phyloP scores from a whole-genome alignment of 2,797 vertebrate genomes.

The Periparus ater region DNA sequence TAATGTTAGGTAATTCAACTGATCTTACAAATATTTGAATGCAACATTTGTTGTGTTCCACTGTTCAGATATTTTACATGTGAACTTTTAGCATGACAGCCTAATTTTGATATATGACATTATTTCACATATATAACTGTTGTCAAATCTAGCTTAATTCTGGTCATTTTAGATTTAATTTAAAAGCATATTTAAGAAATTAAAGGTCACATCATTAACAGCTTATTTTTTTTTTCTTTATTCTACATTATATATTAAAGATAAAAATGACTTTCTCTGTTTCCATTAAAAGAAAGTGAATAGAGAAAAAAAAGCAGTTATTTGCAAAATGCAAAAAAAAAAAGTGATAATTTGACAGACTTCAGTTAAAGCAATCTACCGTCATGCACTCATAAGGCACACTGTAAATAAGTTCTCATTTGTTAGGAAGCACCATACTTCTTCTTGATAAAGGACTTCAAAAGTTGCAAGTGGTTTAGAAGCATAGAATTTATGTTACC shows the following conservation, averaged over 20 bases:
- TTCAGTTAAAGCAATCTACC: conserved; percentile 90
- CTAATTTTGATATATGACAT: neutral
- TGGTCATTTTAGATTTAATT: conserved; percentile 43
- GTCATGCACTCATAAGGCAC: conserved; percentile 70
- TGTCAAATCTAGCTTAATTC: conserved; percentile 40
- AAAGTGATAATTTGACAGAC: conserved; percentile 80
- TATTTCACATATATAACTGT: neutral
- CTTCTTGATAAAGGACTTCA: conserved; percentile 49
- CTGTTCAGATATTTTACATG: neutral
- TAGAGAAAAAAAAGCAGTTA: conserved; percentile 76
- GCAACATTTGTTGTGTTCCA: neutral
- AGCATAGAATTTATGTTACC: conserved; percentile 12
- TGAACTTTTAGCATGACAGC: neutral
- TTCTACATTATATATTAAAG: conserved; percentile 28
- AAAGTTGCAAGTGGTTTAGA: conserved; percentile 44
- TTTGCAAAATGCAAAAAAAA: conserved; percentile 83
- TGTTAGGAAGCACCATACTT: conserved; percentile 46
- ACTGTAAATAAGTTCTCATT: conserved; percentile 64
- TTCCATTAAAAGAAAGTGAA: conserved; percentile 72
- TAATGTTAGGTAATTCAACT: neutral
- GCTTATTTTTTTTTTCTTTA: neutral
- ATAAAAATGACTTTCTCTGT: neutral
- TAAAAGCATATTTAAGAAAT: conserved; percentile 47
- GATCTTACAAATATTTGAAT: neutral
- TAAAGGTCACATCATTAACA: conserved; percentile 61